Evolutionary conservation across 2,797 vertebrate genomes (phyloP), one percentile per base, ranked within the genome.

Genomic region (Amazona ochrocephala): DNA sequence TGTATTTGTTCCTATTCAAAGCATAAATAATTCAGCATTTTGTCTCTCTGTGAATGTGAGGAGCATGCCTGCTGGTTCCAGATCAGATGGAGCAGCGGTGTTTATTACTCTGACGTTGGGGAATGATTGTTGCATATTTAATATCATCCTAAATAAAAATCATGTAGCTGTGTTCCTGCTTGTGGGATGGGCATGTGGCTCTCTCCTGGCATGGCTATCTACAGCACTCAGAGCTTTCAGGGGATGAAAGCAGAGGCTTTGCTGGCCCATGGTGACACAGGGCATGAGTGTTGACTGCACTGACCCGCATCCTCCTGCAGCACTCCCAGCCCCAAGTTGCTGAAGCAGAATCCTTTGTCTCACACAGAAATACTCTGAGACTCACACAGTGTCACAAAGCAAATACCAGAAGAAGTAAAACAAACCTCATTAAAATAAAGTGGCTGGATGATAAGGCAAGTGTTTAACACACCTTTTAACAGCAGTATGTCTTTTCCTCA

Each of bases 11-110:
- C 96, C 68, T 66, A 87, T 93, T 66, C 93, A 84, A 78, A 66
- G 93, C 94, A 93, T 95, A 92, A 96, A 96, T 95, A 95, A 96
- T 96, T 94, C 79, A 97, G 89, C 84, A 20, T 90, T 95, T 94
- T 90, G 78, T 90, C 84, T 95, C 87, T 84, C 64, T 42, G 80
- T 74, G 94, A 92, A 82, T 79, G 93, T 77, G 91, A 94, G 95
- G 73, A 50, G 94, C 78, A 66, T 23, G 87, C 86, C 87, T 75
- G 62, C 92, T 93, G 94, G 29, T 94, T 87, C 68, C 92, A 70
- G 87, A 95, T 95, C 92, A 93, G 96, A 89, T 91, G 94, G 84
- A 96, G 87, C 73, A 23, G 51, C 13, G 89, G 60, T 94, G 95
- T 92, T 92, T 95, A 95, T 96, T 91, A 85, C 93, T 89, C 78